phyloP scores from a whole-genome alignment of 2,797 vertebrate genomes.

The Alcedo atthis region DNA sequence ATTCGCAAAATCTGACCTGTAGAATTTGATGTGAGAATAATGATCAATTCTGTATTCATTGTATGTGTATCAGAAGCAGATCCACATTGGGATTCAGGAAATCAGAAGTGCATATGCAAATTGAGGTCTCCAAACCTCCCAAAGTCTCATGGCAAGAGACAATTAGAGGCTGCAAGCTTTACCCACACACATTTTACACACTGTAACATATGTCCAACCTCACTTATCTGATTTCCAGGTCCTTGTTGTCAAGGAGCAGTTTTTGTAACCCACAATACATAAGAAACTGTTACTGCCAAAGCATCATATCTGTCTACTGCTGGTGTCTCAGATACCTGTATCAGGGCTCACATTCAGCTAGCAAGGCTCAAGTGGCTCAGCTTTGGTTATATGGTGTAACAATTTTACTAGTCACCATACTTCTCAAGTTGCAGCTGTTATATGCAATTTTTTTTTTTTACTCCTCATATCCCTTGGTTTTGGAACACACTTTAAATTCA shows the following conservation, averaged over 20 bases:
- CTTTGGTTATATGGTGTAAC: not conserved
- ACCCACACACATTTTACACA: not conserved
- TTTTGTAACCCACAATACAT: not conserved
- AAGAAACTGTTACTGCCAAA: not conserved
- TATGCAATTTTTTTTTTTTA: not conserved
- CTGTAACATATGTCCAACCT: not conserved
- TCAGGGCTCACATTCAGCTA: not conserved
- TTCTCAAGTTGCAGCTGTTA: not conserved
- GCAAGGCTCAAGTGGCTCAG: not conserved
- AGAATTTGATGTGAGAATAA: not conserved
- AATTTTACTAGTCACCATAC: not conserved
- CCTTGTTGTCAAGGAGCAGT: not conserved
- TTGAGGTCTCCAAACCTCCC: fast-evolving
- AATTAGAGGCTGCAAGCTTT: not conserved
- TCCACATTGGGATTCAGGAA: not conserved
- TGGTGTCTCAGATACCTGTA: not conserved
- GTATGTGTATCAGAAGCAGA: not conserved
- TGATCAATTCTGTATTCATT: not conserved
- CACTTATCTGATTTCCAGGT: not conserved
- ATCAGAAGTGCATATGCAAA: not conserved
- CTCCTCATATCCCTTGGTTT: not conserved
- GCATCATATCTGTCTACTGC: fast-evolving
- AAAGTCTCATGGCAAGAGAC: not conserved
- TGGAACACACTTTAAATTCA: not conserved
- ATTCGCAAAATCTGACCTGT: not conserved